Base-by-base conservation (phyloP, 1,140 invertebrate species). In the Pseudoatta argentina region DNA sequence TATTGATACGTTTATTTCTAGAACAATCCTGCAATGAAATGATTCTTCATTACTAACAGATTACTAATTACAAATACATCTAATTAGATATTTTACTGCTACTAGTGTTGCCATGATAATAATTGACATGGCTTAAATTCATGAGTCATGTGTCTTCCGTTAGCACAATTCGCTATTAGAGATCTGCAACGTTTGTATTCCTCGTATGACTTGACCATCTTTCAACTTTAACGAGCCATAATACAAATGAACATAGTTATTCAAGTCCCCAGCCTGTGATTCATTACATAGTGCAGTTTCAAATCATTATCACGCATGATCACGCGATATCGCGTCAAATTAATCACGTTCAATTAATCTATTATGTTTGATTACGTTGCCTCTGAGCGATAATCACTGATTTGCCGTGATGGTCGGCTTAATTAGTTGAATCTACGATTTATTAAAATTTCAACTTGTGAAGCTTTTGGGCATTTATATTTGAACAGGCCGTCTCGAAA, bases 211-310 rank as follows among this genome's bases (percentile, higher is more conserved):
- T 48, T 48, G 79, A 39, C 10, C 55, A 61, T 83, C 24, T 75
- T 75, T 51, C 55, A 83, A 75, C 14, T 61, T 48, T 63, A 83
- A 73, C 39, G 24, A 83, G 55, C 55, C 24, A n/a, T 51, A 51
- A 83, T 83, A 48, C 8, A 75, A 75, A 73, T 61, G 18, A 71
- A 21, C 39, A 27, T 24, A n/a, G 27, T 63, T 63, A 63, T 75
- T 48, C 27, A 34, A 61, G 48, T n/a, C 6, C 24, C n/a, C 57
- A 18, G 61, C 21, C 30, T n/a, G n/a, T 55, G 6, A 1, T 73
- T 51, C 69, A 51, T 61, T 30, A 39, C 21, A 24, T 8, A n/a
- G n/a, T 10, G 39, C 18, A 48, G 14, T 73, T 61, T 51, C 30
- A 61, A 63, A 73, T 83, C 39, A 44, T 75, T 73, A 61, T 30